Base-by-base conservation (phyloP, 1,140 invertebrate species). In the Nebria ingens region DNA sequence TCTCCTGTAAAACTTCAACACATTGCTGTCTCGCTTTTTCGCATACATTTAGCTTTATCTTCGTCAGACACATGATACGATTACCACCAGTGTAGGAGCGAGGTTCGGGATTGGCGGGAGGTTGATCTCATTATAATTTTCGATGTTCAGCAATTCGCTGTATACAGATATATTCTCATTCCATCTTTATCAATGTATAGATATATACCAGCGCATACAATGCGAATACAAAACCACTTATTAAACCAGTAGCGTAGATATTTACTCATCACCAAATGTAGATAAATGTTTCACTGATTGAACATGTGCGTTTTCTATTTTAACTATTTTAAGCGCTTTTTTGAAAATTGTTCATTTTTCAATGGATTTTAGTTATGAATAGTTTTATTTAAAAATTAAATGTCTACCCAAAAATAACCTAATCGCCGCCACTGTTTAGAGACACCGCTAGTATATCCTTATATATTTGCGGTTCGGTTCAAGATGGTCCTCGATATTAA, bases 51-150 rank as follows among this genome's bases (percentile, higher is more conserved):
- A 29, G 13, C 4, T 29, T 13, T 29, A 6, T 29, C 25, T 29
- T 29, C 13, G 4, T 29, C 13, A 6, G 25, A 29, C 25, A 29
- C 25, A 29, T n/a, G n/a, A n/a, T n/a, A n/a, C n/a, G n/a, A n/a
- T n/a, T n/a, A n/a, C n/a, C n/a, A n/a, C n/a, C n/a, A n/a, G 6
- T 45, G 40, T 12, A 45, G 40, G 40, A 45, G 40, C n/a, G 25
- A 34, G 25, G 25, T 9, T 34, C n/a, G 25, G 6, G 25, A 12
- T 4, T 45, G 40, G 40, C 6, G 15, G 17, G 40, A 17, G 17
- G 3, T 17, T 45, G 40, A 45, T 45, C 40, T 45, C 40, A 45
- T 45, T 45, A 45, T 45, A 45, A 45, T 45, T 45, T 45, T 45
- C 40, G 9, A 17, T 17, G 40, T 45, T 45, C 40, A 45, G 40